Evolutionary conservation across 1,140 invertebrate genomes (phyloP).

Genomic region (Drosophila navojoa): DNA sequence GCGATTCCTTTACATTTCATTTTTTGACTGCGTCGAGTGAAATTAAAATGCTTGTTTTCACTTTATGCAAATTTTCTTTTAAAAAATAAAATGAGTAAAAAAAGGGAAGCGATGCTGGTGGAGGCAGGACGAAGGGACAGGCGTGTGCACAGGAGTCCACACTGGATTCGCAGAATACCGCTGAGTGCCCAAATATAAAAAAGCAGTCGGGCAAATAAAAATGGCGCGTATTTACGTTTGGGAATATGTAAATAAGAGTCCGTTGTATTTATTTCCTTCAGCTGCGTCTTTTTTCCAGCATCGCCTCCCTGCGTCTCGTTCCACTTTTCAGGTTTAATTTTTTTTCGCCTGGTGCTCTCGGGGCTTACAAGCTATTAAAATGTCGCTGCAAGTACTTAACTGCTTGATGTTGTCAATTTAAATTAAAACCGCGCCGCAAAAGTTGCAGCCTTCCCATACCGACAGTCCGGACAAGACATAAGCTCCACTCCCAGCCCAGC

Average conservation of each 20-base stretch:
- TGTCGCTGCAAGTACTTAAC: constrained; percentile 82
- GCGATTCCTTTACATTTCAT: constrained; percentile 71
- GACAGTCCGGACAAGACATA: constrained; percentile 49
- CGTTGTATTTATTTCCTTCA: constrained; percentile 79
- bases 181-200: constrained; percentile 69
- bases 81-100: constrained; percentile 57
- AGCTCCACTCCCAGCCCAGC: constrained; percentile 21
- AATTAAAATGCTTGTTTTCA: constrained; percentile 83
- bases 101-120: constrained; percentile 6
- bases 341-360: constrained; percentile 50
- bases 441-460: constrained; percentile 56
- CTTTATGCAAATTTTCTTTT: constrained; percentile 77
- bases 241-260: constrained; percentile 81
- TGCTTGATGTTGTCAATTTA: constrained; percentile 82
- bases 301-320: neutral
- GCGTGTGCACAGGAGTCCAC: neutral
- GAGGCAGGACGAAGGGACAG: neutral
- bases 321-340: neutral
- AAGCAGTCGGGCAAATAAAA: constrained; percentile 70
- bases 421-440: constrained; percentile 79
- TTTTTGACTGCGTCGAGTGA: constrained; percentile 75
- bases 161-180: constrained; percentile 34
- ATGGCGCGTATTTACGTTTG: constrained; percentile 81
- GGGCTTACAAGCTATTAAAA: constrained; percentile 83
- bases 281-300: constrained; percentile 57